These are phyloP conservation scores for Nothoprocta perdicaria DNA, from an alignment of 2,113 vertebrate species.

Conservation along the genomic window DNA sequence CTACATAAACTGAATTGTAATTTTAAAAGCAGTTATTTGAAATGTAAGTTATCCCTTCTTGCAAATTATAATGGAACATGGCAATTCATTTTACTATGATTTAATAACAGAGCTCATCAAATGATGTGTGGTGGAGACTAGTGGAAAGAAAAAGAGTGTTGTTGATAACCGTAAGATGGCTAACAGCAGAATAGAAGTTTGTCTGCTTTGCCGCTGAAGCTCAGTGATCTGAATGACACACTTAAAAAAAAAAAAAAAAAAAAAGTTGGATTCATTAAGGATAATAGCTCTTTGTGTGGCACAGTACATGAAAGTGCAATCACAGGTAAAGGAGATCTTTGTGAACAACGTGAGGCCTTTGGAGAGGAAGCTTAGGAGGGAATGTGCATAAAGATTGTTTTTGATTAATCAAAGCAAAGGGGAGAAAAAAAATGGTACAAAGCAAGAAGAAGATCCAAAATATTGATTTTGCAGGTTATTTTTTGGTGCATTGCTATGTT, in stretches of 20 bases:
- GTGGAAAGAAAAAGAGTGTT: neutral
- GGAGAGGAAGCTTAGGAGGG: neutral
- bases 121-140: neutral
- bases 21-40: slow-evolving; percentile 23
- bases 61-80: neutral
- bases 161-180: neutral
- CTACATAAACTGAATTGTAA: neutral
- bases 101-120: slow-evolving; percentile 8
- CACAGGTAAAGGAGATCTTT: neutral
- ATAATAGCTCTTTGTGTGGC: neutral
- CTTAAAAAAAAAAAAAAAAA: neutral
- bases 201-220: neutral
- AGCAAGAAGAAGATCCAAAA: neutral
- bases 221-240: neutral
- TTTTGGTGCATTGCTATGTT: neutral
- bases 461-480: neutral
- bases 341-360: neutral
- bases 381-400: neutral
- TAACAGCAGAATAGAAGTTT: neutral
- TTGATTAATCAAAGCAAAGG: neutral
- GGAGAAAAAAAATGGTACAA: neutral
- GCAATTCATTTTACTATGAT: neutral
- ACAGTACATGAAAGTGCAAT: neutral
- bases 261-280: neutral
- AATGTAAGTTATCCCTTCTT: neutral